A percentile compares a stretch with the other conserved stretches of the same genome.
phyloP scores from a whole-genome alignment of 2,113 vertebrate species.

The Cyprinodon variegatus region DNA sequence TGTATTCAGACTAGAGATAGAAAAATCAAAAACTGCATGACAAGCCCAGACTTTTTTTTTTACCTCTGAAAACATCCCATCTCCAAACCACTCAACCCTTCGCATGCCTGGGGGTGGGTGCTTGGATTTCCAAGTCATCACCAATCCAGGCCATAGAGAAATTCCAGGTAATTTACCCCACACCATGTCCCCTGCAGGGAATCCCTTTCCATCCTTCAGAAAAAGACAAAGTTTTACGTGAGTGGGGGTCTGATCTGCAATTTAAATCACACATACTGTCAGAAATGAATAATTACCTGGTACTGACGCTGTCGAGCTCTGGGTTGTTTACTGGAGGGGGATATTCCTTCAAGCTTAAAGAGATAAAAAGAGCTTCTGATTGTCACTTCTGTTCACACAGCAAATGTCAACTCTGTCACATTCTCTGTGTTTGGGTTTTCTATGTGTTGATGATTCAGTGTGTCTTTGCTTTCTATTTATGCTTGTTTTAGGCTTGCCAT shows the following conservation, averaged over 20 bases:
- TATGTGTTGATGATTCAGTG: background rate
- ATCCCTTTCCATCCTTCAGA: slow-evolving; percentile 88
- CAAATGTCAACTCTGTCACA: background rate
- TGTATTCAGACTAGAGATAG: background rate
- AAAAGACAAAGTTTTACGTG: background rate
- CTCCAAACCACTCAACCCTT: slow-evolving; percentile 94
- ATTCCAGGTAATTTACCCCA: slow-evolving; percentile 95
- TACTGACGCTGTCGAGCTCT: slow-evolving; percentile 61
- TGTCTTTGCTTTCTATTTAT: background rate
- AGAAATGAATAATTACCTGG: slow-evolving; percentile 53
- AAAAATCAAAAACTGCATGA: background rate
- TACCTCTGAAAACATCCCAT: slow-evolving; percentile 94
- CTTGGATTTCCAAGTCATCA: slow-evolving; percentile 86
- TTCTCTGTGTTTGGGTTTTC: background rate
- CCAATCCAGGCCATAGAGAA: slow-evolving; percentile 92
- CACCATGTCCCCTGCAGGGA: slow-evolving; percentile 86
- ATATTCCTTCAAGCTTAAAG: slow-evolving; percentile 54
- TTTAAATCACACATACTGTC: background rate
- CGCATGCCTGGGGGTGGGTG: slow-evolving; percentile 79
- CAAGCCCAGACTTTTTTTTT: slow-evolving; percentile 33
- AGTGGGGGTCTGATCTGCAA: background rate
- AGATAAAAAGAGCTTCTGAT: too few species aligned
- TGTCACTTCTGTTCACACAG: background rate
- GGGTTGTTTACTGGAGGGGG: slow-evolving; percentile 28
- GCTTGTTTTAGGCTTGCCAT: too few species aligned